Evolutionary conservation across 2,888 invertebrate species (phyloP).

Genomic region (Strigamia transsilvanica): DNA sequence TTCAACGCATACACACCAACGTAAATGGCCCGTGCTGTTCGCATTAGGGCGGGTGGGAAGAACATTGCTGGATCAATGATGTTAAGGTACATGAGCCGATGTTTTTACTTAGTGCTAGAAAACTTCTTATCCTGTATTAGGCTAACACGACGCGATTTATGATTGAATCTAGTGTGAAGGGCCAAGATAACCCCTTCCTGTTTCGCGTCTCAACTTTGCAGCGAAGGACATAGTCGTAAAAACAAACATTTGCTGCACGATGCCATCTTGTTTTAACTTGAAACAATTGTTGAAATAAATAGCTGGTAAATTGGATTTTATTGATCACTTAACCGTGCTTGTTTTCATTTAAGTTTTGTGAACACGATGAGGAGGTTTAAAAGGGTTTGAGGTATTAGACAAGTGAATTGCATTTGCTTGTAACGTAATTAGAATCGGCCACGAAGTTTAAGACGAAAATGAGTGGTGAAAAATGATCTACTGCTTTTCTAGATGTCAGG

Average conservation of each 20-base stretch:
- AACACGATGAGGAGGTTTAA: too few relatives aligned
- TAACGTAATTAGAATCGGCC: too few relatives aligned
- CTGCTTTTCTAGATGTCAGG: too few relatives aligned
- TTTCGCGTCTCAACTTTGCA: neutral
- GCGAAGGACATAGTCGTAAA: neutral
- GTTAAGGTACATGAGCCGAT: slow-evolving; percentile 47
- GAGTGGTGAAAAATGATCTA: neutral
- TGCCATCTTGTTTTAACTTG: too few relatives aligned
- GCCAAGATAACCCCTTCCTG: neutral
- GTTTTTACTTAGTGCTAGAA: slow-evolving; percentile 40
- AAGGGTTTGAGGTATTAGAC: too few relatives aligned
- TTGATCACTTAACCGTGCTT: too few relatives aligned
- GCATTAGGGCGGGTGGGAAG: slow-evolving; percentile 47
- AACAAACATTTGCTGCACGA: neutral
- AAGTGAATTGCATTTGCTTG: too few relatives aligned
- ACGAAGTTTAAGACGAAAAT: too few relatives aligned
- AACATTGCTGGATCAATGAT: slow-evolving; percentile 47
- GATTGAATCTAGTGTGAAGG: slow-evolving; percentile 35
- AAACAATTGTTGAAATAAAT: neutral
- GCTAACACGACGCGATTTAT: slow-evolving; percentile 19
- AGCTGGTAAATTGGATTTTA: too few relatives aligned
- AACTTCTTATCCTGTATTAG: slow-evolving; percentile 29
- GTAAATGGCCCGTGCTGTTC: slow-evolving; percentile 47
- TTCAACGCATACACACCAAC: slow-evolving; percentile 49
- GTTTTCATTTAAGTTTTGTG: too few relatives aligned